Percentiles rank a stretch among this genome's conserved stretches.
These are phyloP conservation scores for Motacilla tschutschensis DNA, from an alignment of 2,113 vertebrate species.

Conservation along the genomic window DNA sequence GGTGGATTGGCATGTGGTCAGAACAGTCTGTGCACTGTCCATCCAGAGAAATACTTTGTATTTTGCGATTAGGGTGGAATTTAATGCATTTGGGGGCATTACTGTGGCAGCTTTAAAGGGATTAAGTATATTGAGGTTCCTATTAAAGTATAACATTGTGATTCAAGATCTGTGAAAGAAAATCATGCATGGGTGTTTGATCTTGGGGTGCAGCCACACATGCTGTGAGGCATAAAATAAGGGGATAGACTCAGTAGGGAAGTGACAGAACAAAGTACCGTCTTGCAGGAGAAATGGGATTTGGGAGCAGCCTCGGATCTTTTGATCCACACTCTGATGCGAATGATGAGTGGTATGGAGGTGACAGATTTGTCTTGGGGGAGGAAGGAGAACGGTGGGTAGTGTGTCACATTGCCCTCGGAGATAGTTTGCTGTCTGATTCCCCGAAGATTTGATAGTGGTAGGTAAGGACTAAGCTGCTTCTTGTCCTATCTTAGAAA, in stretches of 20 bases:
- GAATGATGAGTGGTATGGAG: conserved; percentile 37
- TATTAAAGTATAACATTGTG: conserved; percentile 63
- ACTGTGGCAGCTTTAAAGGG: conserved; percentile 53
- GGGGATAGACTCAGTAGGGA: conserved; percentile 61
- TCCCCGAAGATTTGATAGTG: conserved; percentile 2
- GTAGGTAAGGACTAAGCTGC: not conserved
- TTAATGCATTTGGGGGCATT: conserved; percentile 56
- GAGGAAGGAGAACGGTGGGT: conserved; percentile 26
- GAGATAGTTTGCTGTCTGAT: conserved; percentile 25
- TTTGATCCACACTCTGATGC: conserved; percentile 63
- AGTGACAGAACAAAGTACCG: conserved; percentile 68
- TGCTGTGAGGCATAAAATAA: conserved; percentile 67
- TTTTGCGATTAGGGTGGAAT: conserved; percentile 43
- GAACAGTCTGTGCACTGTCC: conserved; percentile 6
- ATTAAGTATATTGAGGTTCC: conserved; percentile 60
- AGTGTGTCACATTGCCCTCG: conserved; percentile 1
- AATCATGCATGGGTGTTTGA: conserved; percentile 67
- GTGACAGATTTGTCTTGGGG: conserved; percentile 44
- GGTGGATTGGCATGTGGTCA: conserved; percentile 20
- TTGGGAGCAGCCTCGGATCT: conserved; percentile 51
- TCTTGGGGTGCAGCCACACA: conserved; percentile 64
- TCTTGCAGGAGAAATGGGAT: conserved; percentile 70
- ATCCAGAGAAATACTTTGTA: conserved; percentile 31
- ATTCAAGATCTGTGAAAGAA: conserved; percentile 68
- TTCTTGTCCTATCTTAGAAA: not conserved